Percentiles rank a stretch among this genome's conserved stretches.
Evolutionary conservation across 2,888 invertebrate genomes (phyloP).

Genomic region (Xanthia togata): DNA sequence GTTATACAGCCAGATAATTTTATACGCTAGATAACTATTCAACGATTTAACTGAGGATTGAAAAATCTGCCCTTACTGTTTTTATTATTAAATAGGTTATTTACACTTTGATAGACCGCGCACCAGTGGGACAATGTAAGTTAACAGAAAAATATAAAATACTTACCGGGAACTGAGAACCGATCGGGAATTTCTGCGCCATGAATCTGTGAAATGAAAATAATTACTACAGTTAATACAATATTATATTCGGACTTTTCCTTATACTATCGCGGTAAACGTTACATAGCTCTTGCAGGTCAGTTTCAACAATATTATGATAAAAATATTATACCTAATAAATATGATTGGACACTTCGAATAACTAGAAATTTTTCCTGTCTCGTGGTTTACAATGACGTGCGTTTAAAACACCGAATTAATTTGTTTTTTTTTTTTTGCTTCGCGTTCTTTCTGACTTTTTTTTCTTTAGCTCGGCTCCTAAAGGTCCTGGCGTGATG

Average conservation of each 20-base stretch:
- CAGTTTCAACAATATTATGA: background rate
- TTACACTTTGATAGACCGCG: background rate
- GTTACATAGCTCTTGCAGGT: background rate
- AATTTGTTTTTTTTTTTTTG: background rate
- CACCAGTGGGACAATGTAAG: no score
- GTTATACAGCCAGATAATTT: no score
- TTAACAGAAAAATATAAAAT: background rate
- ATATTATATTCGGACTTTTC: slow-evolving; percentile 32
- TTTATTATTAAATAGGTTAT: background rate
- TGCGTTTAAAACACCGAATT: background rate
- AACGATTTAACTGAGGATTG: no score
- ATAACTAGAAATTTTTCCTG: slow-evolving; percentile 2
- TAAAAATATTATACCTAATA: no score
- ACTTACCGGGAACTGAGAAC: slow-evolving; percentile 76
- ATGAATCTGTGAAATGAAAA: slow-evolving; percentile 71
- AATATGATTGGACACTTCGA: background rate
- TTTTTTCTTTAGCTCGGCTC: no score
- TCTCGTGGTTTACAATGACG: slow-evolving; percentile 2
- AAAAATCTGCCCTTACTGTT: no score
- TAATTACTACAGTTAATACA: slow-evolving; percentile 28
- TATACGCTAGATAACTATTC: no score
- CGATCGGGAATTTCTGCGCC: slow-evolving; percentile 80
- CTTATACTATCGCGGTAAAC: slow-evolving; percentile 20
- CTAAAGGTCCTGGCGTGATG: no score
- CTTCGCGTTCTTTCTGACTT: no score